Conservation (phyloP, 2,888 invertebrate genomes). For the Salpingus planirostris region DNA sequence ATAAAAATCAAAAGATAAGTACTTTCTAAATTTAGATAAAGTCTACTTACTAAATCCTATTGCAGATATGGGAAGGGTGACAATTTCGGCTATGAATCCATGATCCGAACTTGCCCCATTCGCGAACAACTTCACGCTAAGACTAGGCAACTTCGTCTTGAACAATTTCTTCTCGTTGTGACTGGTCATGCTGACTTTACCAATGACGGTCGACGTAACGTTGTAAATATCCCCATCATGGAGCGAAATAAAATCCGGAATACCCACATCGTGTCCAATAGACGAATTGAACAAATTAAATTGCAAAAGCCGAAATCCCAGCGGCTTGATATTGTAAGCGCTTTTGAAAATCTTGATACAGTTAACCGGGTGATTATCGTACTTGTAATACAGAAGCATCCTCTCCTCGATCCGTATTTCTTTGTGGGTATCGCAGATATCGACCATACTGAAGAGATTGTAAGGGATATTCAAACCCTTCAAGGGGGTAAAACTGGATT, state of each 20-base stretch:
- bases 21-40: constrained; percentile 2
- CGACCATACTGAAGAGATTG: constrained; percentile 85
- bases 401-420: constrained; percentile 84
- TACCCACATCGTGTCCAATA: constrained; percentile 65
- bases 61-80: constrained; percentile 86
- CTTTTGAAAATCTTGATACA: constrained; percentile 96
- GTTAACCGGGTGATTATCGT: constrained; percentile 91
- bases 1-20: too few species aligned
- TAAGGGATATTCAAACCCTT: constrained; percentile 78
- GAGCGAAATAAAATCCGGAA: constrained; percentile 74
- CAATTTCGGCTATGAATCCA: constrained; percentile 96
- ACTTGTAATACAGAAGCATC: constrained; percentile 89
- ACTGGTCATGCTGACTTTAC: constrained; percentile 63
- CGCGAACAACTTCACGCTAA: constrained; percentile 86
- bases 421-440: constrained; percentile 94
- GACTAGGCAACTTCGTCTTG: constrained; percentile 63
- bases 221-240: constrained; percentile 93
- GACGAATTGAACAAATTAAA: constrained; percentile 88
- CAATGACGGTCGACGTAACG: constrained; percentile 62
- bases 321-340: constrained; percentile 71
- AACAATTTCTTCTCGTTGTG: constrained; percentile 66
- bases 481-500: constrained; percentile 82
- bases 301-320: constrained; percentile 84
- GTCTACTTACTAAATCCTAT: constrained; percentile 76
- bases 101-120: constrained; percentile 90